Base-by-base conservation (phyloP, 2,113 vertebrate genomes). In the Microcebus ravelobensis region DNA sequence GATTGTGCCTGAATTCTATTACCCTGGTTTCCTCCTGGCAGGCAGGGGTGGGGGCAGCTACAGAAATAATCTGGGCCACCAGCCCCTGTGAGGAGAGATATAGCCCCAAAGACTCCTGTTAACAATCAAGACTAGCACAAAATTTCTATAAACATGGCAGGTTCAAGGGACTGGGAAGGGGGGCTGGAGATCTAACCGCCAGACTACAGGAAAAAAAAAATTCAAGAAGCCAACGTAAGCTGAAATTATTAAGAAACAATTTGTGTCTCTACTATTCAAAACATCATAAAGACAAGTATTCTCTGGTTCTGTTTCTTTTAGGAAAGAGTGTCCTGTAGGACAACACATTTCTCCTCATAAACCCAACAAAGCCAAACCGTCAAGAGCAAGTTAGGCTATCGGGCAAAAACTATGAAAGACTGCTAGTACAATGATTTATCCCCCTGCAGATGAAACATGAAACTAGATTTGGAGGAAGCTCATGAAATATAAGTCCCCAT, bases 11-110 rank as follows among this genome's bases (percentile, higher is more conserved):
- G 97, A 96, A 98, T 97, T 91, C 96, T 50, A 97, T 96, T 98
- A 81, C 94, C 98, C 98, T 98, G 96, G 94, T 97, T 98, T 97
- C 84, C 90, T 96, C 80, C 65, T 34, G 89, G 87, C 87, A 67
- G 87, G 82, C 74, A 87, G 55, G 80, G 67, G 70, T 91, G 50
- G 63, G 31, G 18, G 90, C 45, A 90, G 94, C 91, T 50, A 87
- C 2, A 87, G 96, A 96, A 87, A 97, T 82, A 82, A 92, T 95
- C 87, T 92, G 87, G 87, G 79, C 93, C 96, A 91, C 50, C 39
- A 93, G 91, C n/a, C 83, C 70, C 71, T 90, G 87, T 34, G 52
- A 87, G 93, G 67, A 97, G 76, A 70, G 55, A 61, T 31, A 81
- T 2, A 96, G 95, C 48, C 59, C 63, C 25, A 59, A 91, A 94